Base-by-base conservation (phyloP, 1,140 invertebrate species). In the Aporrectodea caliginosa region DNA sequence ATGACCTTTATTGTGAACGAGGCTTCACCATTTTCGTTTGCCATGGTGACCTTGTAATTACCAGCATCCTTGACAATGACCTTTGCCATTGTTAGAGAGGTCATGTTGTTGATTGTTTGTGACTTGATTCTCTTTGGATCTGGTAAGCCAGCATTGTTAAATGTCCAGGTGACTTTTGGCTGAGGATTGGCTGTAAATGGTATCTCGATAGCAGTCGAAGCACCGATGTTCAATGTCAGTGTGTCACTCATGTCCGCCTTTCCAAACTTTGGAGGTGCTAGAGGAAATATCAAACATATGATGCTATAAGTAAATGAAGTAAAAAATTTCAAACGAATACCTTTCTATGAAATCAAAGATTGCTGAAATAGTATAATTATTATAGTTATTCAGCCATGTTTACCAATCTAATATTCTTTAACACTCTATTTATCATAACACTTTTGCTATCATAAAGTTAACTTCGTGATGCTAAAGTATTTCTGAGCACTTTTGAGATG, bases 1-100 rank as follows among this genome's bases (percentile, higher is more conserved):
- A 92, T 90, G 33, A 98, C 94, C 85, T 95, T 93, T 83, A 98
- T 94, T 80, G 96, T 93, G 34, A 94, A 95, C 0, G 93, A 93
- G 85, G 96, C 95, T 84, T 91, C 92, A 31, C 96, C 96, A 85
- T 93, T 92, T 82, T 93, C 92, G 87, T 98, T 98, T 16, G 90
- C 91, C 1, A 95, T 95, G 12, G 91, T 92, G 33, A 98, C 92
- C 6, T 92, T 94, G 85, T 97, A 98, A 85, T 92, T 93, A n/a
- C 95, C 97, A 82, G 93, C 92, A 86, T 98, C 96, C 75, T 93
- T 92, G 71, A 95, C 91, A 29, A 92, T 92, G 0, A 95, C 95
- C 83, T 94, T 92, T 78, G 96, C 94, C 32, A 78, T 33, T 29
- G 68, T 69, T 31, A 78, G 32, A 6, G 30, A 43, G 16, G 77